Percentiles rank a stretch among this genome's conserved stretches.
phyloP scores from a whole-genome alignment of 2,888 invertebrate species.

The Xylophagus ater region DNA sequence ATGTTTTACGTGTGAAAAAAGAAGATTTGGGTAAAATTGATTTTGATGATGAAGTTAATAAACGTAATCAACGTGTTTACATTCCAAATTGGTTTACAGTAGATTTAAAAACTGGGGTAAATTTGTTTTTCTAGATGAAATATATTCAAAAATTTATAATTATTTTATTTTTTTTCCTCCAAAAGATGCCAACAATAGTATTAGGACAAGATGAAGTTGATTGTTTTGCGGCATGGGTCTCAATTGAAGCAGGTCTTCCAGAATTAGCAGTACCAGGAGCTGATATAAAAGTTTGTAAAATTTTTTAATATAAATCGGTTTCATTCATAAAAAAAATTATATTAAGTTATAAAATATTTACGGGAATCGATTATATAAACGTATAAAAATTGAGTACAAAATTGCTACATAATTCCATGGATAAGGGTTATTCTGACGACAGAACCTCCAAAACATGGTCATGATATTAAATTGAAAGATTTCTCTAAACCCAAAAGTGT shows the following conservation, averaged over 20 bases:
- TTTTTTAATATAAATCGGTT: neutral
- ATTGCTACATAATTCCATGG: too few relatives aligned
- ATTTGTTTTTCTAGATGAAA: constrained; percentile 23
- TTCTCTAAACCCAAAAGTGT: too few relatives aligned
- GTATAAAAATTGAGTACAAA: too few relatives aligned
- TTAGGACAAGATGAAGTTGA: constrained; percentile 95
- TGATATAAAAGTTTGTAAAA: constrained; percentile 32
- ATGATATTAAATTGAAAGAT: too few relatives aligned
- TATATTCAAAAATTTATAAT: neutral
- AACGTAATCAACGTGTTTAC: constrained; percentile 82
- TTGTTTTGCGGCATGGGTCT: constrained; percentile 97
- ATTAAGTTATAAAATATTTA: constrained; percentile 1
- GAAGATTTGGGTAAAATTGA: constrained; percentile 84
- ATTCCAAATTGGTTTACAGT: constrained; percentile 99
- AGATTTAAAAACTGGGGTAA: constrained; percentile 93
- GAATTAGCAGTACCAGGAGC: constrained; percentile 42
- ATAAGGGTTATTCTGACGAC: too few relatives aligned
- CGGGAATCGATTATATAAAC: too few relatives aligned
- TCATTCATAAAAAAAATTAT: neutral
- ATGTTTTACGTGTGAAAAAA: constrained; percentile 81
- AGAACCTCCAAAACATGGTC: too few relatives aligned
- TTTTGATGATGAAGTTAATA: constrained; percentile 87
- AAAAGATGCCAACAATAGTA: constrained; percentile 90
- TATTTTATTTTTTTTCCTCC: constrained; percentile 1
- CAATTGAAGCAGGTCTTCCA: constrained; percentile 87